Evolutionary conservation across 35 echinoderm and acorn worm genomes (phyloP), one percentile per base, ranked within the genome.

Genomic region (Stichopus chloronotus): DNA sequence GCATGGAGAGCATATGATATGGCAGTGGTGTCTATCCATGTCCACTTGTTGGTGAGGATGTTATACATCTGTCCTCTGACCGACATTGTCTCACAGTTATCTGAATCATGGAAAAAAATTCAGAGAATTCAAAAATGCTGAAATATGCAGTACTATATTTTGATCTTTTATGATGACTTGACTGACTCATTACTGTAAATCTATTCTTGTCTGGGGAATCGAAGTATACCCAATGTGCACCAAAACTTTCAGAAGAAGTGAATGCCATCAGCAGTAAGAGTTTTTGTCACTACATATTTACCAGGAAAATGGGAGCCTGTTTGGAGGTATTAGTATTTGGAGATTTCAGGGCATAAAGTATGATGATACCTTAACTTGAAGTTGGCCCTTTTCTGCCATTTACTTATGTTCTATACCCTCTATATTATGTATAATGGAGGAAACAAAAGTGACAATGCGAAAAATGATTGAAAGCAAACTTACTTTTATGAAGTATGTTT

Each of bases 1-100:
- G 95, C 95, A 94, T 96, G 95, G 8, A 96, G 53, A 21, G 91
- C 95, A 96, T 94, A 96, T 90, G 92, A 94, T 25, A 94, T 76
- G 13, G 72, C 87, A 4, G 90, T 92, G 57, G 79, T 84, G 25
- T 57, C 19, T 14, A 79, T 92, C 97, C 97, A 98, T 8, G 79
- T 92, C 97, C 97, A 98, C 13, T 91, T 92, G 74, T 93, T 94
- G 2, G 93, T 96, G 12, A 96, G 7, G 25, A 95, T 93, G 58
- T 98, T 98, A 59, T 92, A 98, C 81, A 95, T 91, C 90, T 94
- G 96, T 24, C 97, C 97, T 56, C 92, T 71, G 3, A 96, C 79
- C 8, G 90, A 68, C 54, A 57, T 79, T 56, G 91, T 88, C 52
- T 76, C 20, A 72, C 95, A 98, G 65, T 94, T 79, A 93, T 93